These are phyloP conservation scores for Labroides dimidiatus DNA, from an alignment of 2,797 vertebrate genomes.

Conservation along the genomic window DNA sequence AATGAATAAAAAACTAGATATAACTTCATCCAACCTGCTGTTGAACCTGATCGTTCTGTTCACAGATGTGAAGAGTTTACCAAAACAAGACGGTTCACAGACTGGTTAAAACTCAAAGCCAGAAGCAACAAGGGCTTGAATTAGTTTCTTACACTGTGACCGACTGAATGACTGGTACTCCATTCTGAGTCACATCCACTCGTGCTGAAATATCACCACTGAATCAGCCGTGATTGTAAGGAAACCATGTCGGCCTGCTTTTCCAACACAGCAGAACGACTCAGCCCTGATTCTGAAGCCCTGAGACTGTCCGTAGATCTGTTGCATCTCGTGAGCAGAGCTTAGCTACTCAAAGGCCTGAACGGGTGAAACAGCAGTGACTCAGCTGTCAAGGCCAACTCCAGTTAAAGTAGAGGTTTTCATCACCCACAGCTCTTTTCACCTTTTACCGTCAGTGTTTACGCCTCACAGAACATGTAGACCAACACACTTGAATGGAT, in stretches of 20 bases:
- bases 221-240: constrained; percentile 13
- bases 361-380: too few relatives aligned
- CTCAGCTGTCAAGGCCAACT: not conserved
- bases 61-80: too few relatives aligned
- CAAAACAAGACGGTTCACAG: too few relatives aligned
- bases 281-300: too few relatives aligned
- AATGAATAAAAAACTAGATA: too few relatives aligned
- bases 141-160: not conserved
- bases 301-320: too few relatives aligned
- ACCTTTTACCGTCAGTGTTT: constrained; percentile 50
- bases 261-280: not conserved
- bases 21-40: too few relatives aligned
- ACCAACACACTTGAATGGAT: constrained; percentile 78
- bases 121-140: constrained; percentile 15
- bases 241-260: constrained; percentile 19
- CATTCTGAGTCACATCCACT: constrained; percentile 12
- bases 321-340: too few relatives aligned
- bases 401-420: too few relatives aligned
- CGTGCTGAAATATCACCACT: constrained; percentile 12
- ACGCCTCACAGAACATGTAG: constrained; percentile 63
- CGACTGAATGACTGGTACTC: constrained; percentile 10
- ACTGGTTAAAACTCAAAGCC: not conserved
- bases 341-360: too few relatives aligned
- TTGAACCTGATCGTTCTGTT: too few relatives aligned
- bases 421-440: not conserved